Evolutionary conservation across 1,140 invertebrate genomes (phyloP).

Genomic region (Pomacea maculata): DNA sequence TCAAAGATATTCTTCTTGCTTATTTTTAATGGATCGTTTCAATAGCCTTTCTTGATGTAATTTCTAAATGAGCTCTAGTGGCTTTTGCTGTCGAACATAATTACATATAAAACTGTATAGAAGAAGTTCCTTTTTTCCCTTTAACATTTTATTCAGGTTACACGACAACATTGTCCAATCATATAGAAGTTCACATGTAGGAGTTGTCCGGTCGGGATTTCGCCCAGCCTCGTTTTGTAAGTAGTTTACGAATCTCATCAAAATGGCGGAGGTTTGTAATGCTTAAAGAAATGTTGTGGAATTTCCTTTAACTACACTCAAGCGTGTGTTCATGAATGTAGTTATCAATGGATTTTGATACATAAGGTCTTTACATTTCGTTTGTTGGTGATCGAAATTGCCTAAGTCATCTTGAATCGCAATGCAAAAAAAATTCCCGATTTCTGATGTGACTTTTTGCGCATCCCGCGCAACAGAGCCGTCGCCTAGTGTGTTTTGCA

Average conservation of each 20-base stretch:
- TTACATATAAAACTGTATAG: too few species aligned
- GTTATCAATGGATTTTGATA: neutral
- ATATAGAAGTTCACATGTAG: neutral
- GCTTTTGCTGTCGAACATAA: too few species aligned
- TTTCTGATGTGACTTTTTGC: conserved; percentile 12
- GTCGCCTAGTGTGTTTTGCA: conserved; percentile 3
- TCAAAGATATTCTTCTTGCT: neutral
- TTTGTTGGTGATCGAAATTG: neutral
- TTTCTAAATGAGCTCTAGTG: too few species aligned
- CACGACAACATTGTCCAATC: conserved; percentile 8
- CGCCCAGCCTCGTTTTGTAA: conserved; percentile 54
- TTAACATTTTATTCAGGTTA: neutral
- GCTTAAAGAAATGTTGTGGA: neutral
- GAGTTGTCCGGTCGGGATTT: conserved; percentile 12
- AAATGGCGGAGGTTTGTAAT: conserved; percentile 34
- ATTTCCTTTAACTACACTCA: neutral
- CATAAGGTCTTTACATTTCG: neutral
- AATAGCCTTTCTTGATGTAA: too few species aligned
- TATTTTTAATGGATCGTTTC: neutral
- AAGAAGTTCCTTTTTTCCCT: too few species aligned
- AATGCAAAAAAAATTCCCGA: neutral
- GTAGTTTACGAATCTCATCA: conserved; percentile 46
- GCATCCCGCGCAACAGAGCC: conserved; percentile 20
- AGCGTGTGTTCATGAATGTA: neutral
- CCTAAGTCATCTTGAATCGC: neutral